Percentiles rank a stretch among this genome's conserved stretches.
phyloP scores from a whole-genome alignment of 2,888 invertebrate species.

The Megaustenia siamemsis region DNA sequence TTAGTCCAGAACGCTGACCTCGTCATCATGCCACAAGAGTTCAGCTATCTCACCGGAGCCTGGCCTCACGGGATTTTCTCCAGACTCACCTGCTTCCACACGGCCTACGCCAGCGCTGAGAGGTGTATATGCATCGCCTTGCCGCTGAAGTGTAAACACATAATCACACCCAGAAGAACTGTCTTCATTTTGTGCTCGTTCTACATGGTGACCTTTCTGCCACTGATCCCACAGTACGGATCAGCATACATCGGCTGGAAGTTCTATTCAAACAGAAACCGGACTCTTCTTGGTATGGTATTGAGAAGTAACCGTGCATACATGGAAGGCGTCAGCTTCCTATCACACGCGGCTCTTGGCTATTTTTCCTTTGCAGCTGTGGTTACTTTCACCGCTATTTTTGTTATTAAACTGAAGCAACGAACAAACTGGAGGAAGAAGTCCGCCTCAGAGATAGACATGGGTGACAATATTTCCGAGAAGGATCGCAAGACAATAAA shows the following conservation, averaged over 20 bases:
- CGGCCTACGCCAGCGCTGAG: conserved; percentile 12
- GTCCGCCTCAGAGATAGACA: not conserved
- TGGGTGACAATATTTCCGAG: not conserved
- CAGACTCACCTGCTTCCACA: conserved; percentile 26
- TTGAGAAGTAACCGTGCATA: not conserved
- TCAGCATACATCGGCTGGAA: conserved; percentile 29
- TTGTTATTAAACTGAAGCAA: conserved; percentile 6
- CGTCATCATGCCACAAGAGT: not conserved
- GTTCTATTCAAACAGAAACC: conserved; percentile 4
- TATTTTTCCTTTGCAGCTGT: conserved; percentile 5
- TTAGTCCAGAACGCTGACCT: conserved; percentile 2
- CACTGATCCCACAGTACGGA: not conserved
- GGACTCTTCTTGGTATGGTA: conserved; percentile 14
- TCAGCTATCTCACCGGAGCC: conserved; percentile 23
- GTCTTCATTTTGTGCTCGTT: not conserved
- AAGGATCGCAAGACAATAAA: conserved; percentile 6
- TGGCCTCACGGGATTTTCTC: conserved; percentile 20
- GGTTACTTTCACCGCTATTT: conserved; percentile 9
- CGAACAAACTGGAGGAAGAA: conserved; percentile 11
- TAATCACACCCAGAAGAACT: conserved; percentile 13
- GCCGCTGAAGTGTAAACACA: conserved; percentile 12
- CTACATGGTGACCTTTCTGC: not conserved
- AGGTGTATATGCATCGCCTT: conserved; percentile 14
- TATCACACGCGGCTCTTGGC: not conserved
- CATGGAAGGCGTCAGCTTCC: conserved; percentile 23